phyloP scores from a whole-genome alignment of 1,140 invertebrate species.

The Polypedilum vanderplanki region DNA sequence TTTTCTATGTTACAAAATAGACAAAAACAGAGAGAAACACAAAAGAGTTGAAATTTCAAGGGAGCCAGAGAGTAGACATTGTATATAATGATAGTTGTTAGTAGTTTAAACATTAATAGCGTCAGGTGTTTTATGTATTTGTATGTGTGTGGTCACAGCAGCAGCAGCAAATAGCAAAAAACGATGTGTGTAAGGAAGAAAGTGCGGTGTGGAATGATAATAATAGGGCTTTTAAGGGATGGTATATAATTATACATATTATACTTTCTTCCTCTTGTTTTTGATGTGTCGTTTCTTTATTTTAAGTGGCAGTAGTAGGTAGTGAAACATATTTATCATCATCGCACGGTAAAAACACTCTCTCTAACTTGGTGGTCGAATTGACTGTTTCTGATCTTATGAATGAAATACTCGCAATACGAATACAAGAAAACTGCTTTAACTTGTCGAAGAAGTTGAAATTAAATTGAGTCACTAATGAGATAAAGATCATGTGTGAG shows the following conservation, averaged over 20 bases:
- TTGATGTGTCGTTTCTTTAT: not conserved
- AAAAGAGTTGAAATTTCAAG: not conserved
- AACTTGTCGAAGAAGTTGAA: too few species aligned
- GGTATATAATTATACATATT: not conserved
- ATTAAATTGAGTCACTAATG: conserved; percentile 19
- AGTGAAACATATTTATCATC: not conserved
- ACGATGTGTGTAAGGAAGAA: not conserved
- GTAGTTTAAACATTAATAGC: conserved; percentile 7
- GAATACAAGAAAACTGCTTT: too few species aligned
- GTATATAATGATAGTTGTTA: not conserved
- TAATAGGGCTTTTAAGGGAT: conserved; percentile 17
- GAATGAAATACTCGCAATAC: too few species aligned
- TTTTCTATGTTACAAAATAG: too few species aligned
- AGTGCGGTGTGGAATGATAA: not conserved
- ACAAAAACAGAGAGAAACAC: not conserved
- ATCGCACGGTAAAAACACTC: not conserved
- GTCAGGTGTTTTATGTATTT: conserved; percentile 10
- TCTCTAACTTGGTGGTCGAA: not conserved
- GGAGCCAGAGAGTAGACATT: not conserved
- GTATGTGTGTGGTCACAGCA: not conserved
- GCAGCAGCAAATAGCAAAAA: not conserved
- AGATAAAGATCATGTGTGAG: conserved; percentile 17
- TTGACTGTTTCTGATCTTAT: not conserved
- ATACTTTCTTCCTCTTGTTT: not conserved
- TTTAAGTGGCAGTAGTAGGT: not conserved